A percentile compares a stretch with the other conserved stretches of the same genome.
These are phyloP conservation scores for Caenorhabditis remanei DNA, from an alignment of 1,140 invertebrate genomes.

Conservation along the genomic window DNA sequence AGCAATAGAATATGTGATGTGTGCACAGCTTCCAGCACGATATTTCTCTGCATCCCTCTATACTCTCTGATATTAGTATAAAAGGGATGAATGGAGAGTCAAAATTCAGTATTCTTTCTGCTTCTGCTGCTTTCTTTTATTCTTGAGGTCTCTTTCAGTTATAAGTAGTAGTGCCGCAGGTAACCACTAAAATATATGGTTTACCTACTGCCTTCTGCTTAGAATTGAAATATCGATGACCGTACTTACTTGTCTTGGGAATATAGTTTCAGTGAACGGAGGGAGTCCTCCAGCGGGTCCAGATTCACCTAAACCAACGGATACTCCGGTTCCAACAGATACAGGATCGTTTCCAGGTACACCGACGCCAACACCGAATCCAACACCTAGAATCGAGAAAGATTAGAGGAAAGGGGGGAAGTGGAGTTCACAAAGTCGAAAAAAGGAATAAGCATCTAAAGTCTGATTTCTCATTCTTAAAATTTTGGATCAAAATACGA, in stretches of 20 bases:
- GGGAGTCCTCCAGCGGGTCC: constrained; percentile 58
- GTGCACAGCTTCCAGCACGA: constrained; percentile 55
- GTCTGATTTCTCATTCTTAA: too few species aligned
- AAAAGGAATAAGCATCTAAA: too few species aligned
- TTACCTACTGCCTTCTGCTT: constrained; percentile 54
- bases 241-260: constrained; percentile 57
- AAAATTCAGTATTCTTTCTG: constrained; percentile 19
- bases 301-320: constrained; percentile 41
- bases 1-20: constrained; percentile 41
- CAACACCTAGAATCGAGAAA: constrained; percentile 55
- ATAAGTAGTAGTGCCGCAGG: constrained; percentile 56
- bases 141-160: constrained; percentile 28
- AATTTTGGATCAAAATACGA: neutral
- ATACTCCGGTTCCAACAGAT: constrained; percentile 56
- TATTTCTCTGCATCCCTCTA: constrained; percentile 16
- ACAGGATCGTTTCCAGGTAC: constrained; percentile 65
- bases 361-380: constrained; percentile 63
- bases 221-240: constrained; percentile 44
- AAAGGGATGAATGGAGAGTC: constrained; percentile 1
- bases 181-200: neutral
- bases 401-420: neutral
- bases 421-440: too few species aligned
- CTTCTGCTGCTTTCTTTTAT: neutral
- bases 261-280: constrained; percentile 58
- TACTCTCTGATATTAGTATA: constrained; percentile 12